Conservation (phyloP, 2,797 vertebrate genomes). For the Molothrus ater region DNA sequence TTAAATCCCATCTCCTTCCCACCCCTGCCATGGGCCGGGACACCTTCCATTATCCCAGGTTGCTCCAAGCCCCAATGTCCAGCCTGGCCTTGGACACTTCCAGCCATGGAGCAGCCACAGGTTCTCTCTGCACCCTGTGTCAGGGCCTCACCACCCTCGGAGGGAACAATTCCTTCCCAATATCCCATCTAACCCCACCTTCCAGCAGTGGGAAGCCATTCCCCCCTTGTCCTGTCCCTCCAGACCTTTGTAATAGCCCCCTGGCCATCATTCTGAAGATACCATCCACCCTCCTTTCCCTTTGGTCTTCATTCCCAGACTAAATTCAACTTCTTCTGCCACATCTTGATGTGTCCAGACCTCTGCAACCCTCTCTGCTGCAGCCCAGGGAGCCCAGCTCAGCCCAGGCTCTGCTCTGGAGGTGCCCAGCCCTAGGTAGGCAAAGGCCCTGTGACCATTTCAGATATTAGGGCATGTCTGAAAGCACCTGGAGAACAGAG, state of each 20-base stretch:
- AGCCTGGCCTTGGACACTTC: not conserved
- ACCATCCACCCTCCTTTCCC: not conserved
- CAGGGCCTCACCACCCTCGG: not conserved
- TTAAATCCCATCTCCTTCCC: not conserved
- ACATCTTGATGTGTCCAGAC: not conserved
- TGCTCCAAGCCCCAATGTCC: not conserved
- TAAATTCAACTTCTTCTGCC: not conserved
- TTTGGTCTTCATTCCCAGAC: not conserved
- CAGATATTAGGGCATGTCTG: not conserved
- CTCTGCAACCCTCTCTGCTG: not conserved
- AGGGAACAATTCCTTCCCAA: not conserved
- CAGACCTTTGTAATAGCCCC: not conserved
- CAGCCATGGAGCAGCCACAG: not conserved
- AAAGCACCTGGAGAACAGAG: not conserved
- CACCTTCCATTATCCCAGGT: rapidly evolving
- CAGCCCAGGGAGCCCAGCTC: not conserved
- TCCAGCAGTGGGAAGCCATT: not conserved
- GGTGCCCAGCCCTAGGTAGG: too few relatives aligned
- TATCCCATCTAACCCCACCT: not conserved
- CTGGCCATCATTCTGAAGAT: not conserved
- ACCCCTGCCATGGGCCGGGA: not conserved
- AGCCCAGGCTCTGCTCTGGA: not conserved
- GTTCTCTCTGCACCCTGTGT: rapidly evolving
- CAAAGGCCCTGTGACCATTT: not conserved
- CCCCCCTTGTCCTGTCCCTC: too few relatives aligned